Evolutionary conservation across 2,797 vertebrate genomes (phyloP).

Genomic region (Borostomias antarcticus): DNA sequence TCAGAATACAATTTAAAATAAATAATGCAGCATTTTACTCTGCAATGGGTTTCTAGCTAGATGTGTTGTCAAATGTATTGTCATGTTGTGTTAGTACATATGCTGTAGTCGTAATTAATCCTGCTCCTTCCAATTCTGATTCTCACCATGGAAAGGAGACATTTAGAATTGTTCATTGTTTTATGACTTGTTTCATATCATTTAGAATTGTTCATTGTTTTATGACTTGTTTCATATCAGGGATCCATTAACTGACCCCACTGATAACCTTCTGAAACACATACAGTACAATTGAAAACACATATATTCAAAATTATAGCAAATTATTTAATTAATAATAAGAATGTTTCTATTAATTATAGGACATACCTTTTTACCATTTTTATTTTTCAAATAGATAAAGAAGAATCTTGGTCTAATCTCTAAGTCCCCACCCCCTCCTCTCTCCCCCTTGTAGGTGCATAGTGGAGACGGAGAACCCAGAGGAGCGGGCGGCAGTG

Average conservation of each 20-base stretch:
- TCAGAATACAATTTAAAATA: too few relatives aligned
- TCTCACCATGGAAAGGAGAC: neutral
- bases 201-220: neutral
- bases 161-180: neutral
- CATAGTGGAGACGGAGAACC: conserved; percentile 94
- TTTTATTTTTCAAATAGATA: too few relatives aligned
- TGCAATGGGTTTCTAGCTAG: neutral
- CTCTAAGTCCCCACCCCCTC: neutral
- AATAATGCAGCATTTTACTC: too few relatives aligned
- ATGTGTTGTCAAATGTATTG: neutral
- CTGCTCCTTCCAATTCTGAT: neutral
- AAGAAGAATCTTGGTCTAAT: neutral
- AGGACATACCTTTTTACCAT: too few relatives aligned
- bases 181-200: too few relatives aligned
- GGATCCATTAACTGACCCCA: neutral
- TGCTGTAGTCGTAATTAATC: neutral
- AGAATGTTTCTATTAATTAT: too few relatives aligned
- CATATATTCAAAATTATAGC: too few relatives aligned
- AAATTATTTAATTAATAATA: too few relatives aligned
- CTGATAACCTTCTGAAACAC: too few relatives aligned
- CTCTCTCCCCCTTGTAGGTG: conserved; percentile 77
- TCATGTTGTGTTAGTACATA: too few relatives aligned
- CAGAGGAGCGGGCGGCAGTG: conserved; percentile 91
- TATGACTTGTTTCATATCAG: too few relatives aligned
- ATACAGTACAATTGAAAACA: too few relatives aligned